Base-by-base conservation (phyloP, 2,113 vertebrate genomes). In the Nibea coibor region DNA sequence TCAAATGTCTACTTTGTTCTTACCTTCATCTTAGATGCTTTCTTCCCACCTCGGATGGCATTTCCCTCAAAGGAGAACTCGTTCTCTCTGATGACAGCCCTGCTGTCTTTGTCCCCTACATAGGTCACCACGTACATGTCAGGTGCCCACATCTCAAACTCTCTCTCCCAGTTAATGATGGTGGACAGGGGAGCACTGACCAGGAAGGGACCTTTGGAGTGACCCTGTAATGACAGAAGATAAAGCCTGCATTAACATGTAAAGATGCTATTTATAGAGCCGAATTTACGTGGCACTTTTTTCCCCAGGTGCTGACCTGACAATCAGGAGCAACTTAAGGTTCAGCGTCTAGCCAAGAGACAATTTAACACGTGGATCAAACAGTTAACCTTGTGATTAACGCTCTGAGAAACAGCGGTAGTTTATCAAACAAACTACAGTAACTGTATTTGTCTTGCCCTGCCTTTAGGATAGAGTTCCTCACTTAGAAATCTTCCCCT, bases 111-210 rank as follows among this genome's bases (percentile, higher is more conserved):
- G 88, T 99, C 98, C 0, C 98, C 98, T 0, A 99, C 96, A 0
- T 99, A 99, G 10, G 97, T 99, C 69, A 99, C 98, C 61, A 99
- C 98, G 0, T 99, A 99, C 96, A 99, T 97, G 87, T 99, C 98
- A 2, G 98, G 98, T 9, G 98, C 98, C 98, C 98, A 99, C 97
- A 99, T 96, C 92, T 99, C 97, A 93, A 99, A 99, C 92, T 99
- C 98, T 70, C 98, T 93, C 81, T 99, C 98, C 98, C 98, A 99
- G 93, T 99, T 99, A 87, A 99, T 99, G 91, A 99, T 99, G 77
- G 98, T 99, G 77, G 98, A 99, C 70, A 99, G 94, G 0, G 98
- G 98, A 6, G 98, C 98, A 11, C 98, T 98, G 81, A 99, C 98
- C 87, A 99, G 94, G 90, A 99, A 99, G 86, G 98, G 98, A 70